Conservation (phyloP, 2,797 vertebrate species). For the Typhlichthys subterraneus region DNA sequence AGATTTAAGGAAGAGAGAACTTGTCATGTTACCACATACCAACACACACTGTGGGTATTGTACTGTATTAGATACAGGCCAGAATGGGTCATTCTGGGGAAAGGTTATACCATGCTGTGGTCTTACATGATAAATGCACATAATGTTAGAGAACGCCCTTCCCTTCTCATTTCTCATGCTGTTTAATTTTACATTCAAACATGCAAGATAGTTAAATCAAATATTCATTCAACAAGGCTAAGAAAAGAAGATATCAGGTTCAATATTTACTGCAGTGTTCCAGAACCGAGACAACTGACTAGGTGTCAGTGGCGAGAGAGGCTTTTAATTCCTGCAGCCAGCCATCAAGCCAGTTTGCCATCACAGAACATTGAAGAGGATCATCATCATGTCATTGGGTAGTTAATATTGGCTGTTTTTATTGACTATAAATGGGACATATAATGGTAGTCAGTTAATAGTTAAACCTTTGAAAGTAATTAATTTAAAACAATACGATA, state of each 20-base stretch:
- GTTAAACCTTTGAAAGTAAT: too few relatives aligned
- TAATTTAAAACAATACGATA: too few relatives aligned
- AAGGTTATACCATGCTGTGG: conserved; percentile 2
- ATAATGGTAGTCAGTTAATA: too few relatives aligned
- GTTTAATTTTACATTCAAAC: conserved; percentile 69
- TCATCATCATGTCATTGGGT: too few relatives aligned
- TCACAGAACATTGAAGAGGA: background rate
- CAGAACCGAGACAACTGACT: conserved; percentile 43
- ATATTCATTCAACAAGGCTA: conserved; percentile 65
- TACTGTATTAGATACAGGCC: conserved; percentile 16
- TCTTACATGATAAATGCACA: conserved; percentile 16
- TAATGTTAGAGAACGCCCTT: background rate
- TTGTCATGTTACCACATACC: conserved; percentile 6
- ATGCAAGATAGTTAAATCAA: conserved; percentile 66
- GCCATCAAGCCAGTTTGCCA: conserved; percentile 8
- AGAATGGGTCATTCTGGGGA: conserved; percentile 29
- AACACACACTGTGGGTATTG: background rate
- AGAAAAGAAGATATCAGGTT: conserved; percentile 68
- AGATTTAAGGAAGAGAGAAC: too few relatives aligned
- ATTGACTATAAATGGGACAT: too few relatives aligned
- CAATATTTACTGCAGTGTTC: conserved; percentile 69
- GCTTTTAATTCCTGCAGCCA: conserved; percentile 28
- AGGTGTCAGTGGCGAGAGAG: conserved; percentile 32
- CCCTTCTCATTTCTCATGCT: conserved; percentile 47
- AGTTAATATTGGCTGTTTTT: too few relatives aligned